Percentiles rank a stretch among this genome's conserved stretches.
Conservation (phyloP, 2,888 invertebrate genomes). For the Stegana nigrithorax region DNA sequence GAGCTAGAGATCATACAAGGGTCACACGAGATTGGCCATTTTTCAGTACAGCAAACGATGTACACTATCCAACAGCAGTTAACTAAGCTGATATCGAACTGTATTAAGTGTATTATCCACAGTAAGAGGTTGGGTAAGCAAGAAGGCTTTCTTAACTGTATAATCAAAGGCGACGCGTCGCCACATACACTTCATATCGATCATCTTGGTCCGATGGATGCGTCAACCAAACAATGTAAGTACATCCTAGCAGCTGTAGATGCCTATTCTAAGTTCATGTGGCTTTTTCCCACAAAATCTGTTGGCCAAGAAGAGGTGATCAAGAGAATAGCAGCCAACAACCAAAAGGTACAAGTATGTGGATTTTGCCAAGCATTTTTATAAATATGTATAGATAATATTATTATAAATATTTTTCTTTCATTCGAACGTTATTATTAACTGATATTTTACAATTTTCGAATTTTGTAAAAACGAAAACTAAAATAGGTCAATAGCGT, state of each 20-base stretch:
- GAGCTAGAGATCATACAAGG: slow-evolving; percentile 27
- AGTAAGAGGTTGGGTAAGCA: slow-evolving; percentile 49
- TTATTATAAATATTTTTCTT: no score
- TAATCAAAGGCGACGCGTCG: slow-evolving; percentile 52
- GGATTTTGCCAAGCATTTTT: no score
- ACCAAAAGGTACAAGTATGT: no score
- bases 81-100: slow-evolving; percentile 21
- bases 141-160: slow-evolving; percentile 52
- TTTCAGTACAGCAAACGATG: slow-evolving; percentile 22
- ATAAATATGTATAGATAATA: no score
- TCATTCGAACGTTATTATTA: no score
- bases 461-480: no score
- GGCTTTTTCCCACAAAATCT: slow-evolving; percentile 11
- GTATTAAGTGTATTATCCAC: slow-evolving; percentile 30
- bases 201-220: slow-evolving; percentile 22
- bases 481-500: no score
- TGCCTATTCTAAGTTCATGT: slow-evolving; percentile 19
- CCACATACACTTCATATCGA: slow-evolving; percentile 31
- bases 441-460: no score
- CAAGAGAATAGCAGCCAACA: background rate
- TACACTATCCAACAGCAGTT: slow-evolving; percentile 23
- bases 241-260: slow-evolving; percentile 19
- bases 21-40: slow-evolving; percentile 28
- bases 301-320: slow-evolving; percentile 2
- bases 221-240: slow-evolving; percentile 19